Evolutionary conservation across 2,797 vertebrate genomes (phyloP).

Genomic region (Lepidocolaptes lacrymiger): DNA sequence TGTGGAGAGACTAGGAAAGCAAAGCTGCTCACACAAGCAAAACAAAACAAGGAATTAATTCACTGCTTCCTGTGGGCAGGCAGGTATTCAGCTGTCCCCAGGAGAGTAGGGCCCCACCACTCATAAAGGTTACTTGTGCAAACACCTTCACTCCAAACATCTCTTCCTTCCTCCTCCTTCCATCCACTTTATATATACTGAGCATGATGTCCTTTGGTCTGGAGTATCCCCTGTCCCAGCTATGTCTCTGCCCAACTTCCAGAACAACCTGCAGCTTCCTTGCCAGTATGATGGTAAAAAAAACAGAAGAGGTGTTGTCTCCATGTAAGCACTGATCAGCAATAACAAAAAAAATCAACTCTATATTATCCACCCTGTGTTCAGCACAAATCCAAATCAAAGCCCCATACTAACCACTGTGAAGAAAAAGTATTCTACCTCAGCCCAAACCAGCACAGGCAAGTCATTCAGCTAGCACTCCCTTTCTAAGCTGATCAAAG

Average conservation of each 20-base stretch:
- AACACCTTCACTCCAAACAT: not conserved
- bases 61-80: not conserved
- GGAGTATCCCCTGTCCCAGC: no score
- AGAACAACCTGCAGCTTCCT: not conserved
- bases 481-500: not conserved
- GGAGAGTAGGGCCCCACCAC: not conserved
- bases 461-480: not conserved
- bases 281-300: rapidly evolving
- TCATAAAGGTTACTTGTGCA: not conserved
- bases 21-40: not conserved
- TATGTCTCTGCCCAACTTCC: not conserved
- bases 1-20: not conserved
- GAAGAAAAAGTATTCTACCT: not conserved
- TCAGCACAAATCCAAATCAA: not conserved
- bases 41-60: not conserved
- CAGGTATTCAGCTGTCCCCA: not conserved
- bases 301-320: not conserved
- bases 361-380: not conserved
- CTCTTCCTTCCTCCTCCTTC: not conserved
- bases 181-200: rapidly evolving
- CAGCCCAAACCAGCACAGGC: not conserved
- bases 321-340: not conserved
- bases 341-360: not conserved
- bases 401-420: rapidly evolving
- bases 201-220: not conserved